Evolutionary conservation across 2,113 vertebrate species (phyloP), one percentile per base, ranked within the genome.

Genomic region (Melanerpes aurifrons): DNA sequence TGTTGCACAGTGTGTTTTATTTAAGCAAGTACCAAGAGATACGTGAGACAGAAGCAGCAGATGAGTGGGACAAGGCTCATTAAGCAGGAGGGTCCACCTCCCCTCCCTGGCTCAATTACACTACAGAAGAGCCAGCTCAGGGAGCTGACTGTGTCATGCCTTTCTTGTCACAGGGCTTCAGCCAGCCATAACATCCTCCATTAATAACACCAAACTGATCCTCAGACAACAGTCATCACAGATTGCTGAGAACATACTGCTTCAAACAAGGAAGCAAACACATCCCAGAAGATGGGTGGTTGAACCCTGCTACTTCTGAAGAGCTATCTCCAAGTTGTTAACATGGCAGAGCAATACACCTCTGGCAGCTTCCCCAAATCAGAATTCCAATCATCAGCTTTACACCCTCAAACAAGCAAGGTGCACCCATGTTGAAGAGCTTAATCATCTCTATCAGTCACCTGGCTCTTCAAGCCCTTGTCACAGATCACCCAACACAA

Each of bases 181-280:
- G 89, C 12, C 66, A 90, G 76, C 43, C 79, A 61, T 28, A 83
- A 92, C 43, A 59, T 24, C 54, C 15, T 71, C 43, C 80, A 81
- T 83, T 90, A 94, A 86, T 74, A 91, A 90, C 92, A 91, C 4
- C 15, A 53, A 87, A 86, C 75, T 5, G 8, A 90, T 69, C 62
- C 50, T 59, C n/a, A 90, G 79, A 84, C 45, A 81, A 69, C 13
- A 91, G n/a, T 31, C 85, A 71, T 48, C 82, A 74, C 2, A 87
- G 37, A 31, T 18, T 70, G 35, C 40, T 47, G 59, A 59, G 61
- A 79, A 69, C 28, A 69, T 17, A n/a, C 16, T 37, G 58, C 71
- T 90, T 76, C 54, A 90, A 88, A 64, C 26, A 24, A 68, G 54
- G 92, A 76, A 83, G 48, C n/a, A 87, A 92, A 79, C 10, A 84